Base-by-base conservation (phyloP, 2,888 invertebrate species). In the Chirona hameri region DNA sequence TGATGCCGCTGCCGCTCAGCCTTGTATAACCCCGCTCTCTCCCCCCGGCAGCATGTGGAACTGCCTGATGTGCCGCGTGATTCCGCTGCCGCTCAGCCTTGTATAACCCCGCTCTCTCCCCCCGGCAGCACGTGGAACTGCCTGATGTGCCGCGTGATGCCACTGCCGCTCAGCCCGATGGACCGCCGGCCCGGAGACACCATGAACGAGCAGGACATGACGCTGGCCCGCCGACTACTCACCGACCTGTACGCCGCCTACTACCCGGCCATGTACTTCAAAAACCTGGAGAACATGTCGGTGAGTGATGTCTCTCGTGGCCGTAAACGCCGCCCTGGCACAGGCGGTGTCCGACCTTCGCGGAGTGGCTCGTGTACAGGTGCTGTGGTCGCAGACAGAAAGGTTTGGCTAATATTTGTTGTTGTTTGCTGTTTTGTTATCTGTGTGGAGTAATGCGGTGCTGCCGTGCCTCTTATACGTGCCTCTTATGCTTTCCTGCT, bases 161-260 rank as follows among this genome's bases (percentile, higher is more conserved):
- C 69, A 15, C 12, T 27, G 4, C 69, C 69, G 27, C 27, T 69
- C 14, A 69, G 29, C 29, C 69, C 69, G 14, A 5, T 69, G 27
- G 29, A 69, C 9, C 69, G 69, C 69, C 69, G 69, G n/a, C n/a
- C 69, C 14, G 29, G 14, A 14, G 69, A n/a, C 14, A 29, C n/a
- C 9, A 27, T 69, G 29, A 69, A 69, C 69, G 29, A 14, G 4
- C 27, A 27, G 14, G 69, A 69, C 15, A 29, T 69, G 69, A 14
- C n/a, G 27, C 69, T 69, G 29, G 69, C 69, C n/a, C 27, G 69
- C 12, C 69, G 79, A 3, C 79, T 79, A 7, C 46, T 79, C 7
- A 79, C 31, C 39, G 79, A 79, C 10, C 79, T 79, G 46, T 79
- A 79, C 79, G 18, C 79, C 24, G 21, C 21, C 21, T 79, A 79